Percentiles rank a stretch among this genome's conserved stretches.
phyloP scores from a whole-genome alignment of 2,113 vertebrate genomes.

The Chitala chitala region DNA sequence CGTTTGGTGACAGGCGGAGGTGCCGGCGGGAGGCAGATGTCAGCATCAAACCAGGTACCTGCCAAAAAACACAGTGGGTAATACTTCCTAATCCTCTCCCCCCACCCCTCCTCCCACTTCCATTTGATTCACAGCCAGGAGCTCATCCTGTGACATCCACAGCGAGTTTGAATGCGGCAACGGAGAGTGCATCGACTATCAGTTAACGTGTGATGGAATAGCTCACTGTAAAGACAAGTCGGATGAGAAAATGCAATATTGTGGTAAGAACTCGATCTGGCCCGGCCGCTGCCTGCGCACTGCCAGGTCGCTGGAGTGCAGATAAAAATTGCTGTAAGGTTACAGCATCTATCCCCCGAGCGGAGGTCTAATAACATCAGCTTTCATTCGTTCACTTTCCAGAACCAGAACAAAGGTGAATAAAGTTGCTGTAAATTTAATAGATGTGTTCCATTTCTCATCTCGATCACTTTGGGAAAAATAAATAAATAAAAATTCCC shows the following conservation, averaged over 20 bases:
- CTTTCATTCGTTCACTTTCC: not conserved
- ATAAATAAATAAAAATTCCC: no score
- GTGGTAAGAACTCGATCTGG: slow-evolving; percentile 61
- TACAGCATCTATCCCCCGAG: not conserved
- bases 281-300: not conserved
- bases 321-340: not conserved
- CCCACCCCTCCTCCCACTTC: not conserved
- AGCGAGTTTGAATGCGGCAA: slow-evolving; percentile 80
- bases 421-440: not conserved
- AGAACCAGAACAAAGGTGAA: not conserved
- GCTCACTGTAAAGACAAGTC: slow-evolving; percentile 80
- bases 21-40: no score
- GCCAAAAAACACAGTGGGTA: not conserved
- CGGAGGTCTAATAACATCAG: not conserved
- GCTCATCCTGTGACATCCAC: slow-evolving; percentile 74
- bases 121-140: slow-evolving; percentile 60
- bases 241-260: slow-evolving; percentile 79
- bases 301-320: not conserved
- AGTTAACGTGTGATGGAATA: slow-evolving; percentile 71
- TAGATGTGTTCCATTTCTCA: not conserved
- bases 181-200: slow-evolving; percentile 77
- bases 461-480: not conserved
- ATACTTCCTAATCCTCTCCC: slow-evolving; percentile 15
- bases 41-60: no score
- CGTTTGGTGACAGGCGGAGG: no score